Evolutionary conservation across 1,140 invertebrate genomes (phyloP), one percentile per base, ranked within the genome.

Genomic region (Drosophila orena): DNA sequence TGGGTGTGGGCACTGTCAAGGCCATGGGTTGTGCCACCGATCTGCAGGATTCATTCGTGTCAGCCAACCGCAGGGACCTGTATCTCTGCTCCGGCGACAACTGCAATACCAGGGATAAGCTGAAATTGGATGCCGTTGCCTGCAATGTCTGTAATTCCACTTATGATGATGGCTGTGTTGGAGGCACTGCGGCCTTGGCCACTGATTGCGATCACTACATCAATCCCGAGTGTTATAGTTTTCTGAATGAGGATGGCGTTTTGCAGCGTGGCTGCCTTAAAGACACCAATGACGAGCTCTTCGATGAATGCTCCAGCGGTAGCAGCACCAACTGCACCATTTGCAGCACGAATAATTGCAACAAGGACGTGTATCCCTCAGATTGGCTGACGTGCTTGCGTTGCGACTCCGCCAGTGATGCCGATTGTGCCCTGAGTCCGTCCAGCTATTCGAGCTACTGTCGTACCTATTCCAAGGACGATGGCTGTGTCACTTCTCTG

Each of bases 21-120:
- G 55, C 55, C 22, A 86, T 90, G 81, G 90, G 90, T 14, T 91
- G 90, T 54, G 79, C 40, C 49, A 90, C 74, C 15, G 90, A 91
- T 40, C 22, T 83, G 40, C 37, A 64, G n/a, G 49, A 50, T 0
- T 30, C 40, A 0, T 81, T 69, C 61, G 22, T 91, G 0, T 0
- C 37, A 0, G 2, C 12, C 14, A 77, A 78, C 27, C 60, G 70
- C 2, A 79, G 90, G 1, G 74, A 84, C 7, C 7, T 91, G 8
- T 24, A 75, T 2, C 47, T 91, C 0, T 91, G 90, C 69, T 66
- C 61, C 12, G 77, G 68, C 12, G 49, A 91, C 24, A 66, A 91
- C 20, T 91, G 90, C 56, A 91, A 91, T 43, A 57, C 56, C 3
- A 80, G 78, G 46, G 84, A 90, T 11, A 66, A 60, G 1, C 42